These are phyloP conservation scores for Papilio dardanus DNA, from an alignment of 1,140 invertebrate genomes.

Conservation along the genomic window DNA sequence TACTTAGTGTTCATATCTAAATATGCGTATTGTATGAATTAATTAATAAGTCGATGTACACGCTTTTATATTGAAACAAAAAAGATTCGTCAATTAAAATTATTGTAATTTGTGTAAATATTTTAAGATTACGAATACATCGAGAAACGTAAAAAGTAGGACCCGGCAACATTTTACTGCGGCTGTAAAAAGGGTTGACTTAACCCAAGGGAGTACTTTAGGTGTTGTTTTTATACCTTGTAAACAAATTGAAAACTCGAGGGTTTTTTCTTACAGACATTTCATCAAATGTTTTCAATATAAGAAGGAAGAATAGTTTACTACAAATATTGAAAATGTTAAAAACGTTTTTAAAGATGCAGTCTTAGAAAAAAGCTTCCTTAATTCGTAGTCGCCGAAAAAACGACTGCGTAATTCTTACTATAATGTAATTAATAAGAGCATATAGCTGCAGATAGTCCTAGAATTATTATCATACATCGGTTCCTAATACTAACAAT, in stretches of 20 bases:
- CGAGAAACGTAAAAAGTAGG: constrained; percentile 3
- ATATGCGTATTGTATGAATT: not conserved
- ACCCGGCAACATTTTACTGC: constrained; percentile 15
- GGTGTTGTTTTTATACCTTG: constrained; percentile 26
- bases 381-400: too few relatives aligned
- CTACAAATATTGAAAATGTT: not conserved
- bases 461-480: constrained; percentile 16
- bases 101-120: not conserved
- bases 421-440: too few relatives aligned
- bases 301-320: too few relatives aligned
- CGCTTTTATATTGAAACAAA: not conserved
- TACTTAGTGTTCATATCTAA: too few relatives aligned
- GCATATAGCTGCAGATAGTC: not conserved
- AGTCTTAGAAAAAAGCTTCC: not conserved
- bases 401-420: not conserved
- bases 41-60: not conserved
- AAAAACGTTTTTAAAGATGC: not conserved
- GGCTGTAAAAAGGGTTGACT: constrained; percentile 30
- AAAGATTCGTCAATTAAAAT: not conserved
- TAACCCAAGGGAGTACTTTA: constrained; percentile 29
- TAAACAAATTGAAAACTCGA: constrained; percentile 28
- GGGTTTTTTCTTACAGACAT: not conserved
- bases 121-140: constrained; percentile 22
- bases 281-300: not conserved
- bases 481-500: not conserved